phyloP scores from a whole-genome alignment of 2,888 invertebrate species.

The Cinara cedri region DNA sequence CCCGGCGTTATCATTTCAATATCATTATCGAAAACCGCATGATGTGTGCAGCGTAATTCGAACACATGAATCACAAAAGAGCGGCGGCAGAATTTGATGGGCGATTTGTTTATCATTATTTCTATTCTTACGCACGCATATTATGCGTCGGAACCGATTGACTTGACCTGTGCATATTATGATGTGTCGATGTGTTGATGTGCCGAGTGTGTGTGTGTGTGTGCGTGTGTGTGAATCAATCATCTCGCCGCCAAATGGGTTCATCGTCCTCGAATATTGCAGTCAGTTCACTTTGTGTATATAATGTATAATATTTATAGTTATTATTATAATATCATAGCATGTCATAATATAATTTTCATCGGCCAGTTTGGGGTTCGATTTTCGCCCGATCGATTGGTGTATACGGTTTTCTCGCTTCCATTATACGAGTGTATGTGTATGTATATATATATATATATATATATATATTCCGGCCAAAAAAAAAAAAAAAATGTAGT shows the following conservation, averaged over 20 bases:
- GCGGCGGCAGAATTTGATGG: neutral
- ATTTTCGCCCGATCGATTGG: slow-evolving; percentile 8
- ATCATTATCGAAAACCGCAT: slow-evolving; percentile 46
- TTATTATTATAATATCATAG: slow-evolving; percentile 5
- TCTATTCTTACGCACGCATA: slow-evolving; percentile 7
- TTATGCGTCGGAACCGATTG: slow-evolving; percentile 35
- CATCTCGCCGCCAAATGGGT: slow-evolving; percentile 43
- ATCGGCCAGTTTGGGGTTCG: neutral
- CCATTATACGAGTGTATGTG: neutral
- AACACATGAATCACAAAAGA: slow-evolving; percentile 32
- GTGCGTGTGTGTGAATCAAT: slow-evolving; percentile 47
- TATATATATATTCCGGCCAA: no score
- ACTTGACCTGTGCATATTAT: slow-evolving; percentile 22
- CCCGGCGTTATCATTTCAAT: slow-evolving; percentile 19
- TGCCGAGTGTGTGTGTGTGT: neutral
- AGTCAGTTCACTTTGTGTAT: slow-evolving; percentile 14
- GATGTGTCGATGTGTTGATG: neutral
- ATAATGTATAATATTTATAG: no score
- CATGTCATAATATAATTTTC: slow-evolving; percentile 36
- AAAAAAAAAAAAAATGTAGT: no score
- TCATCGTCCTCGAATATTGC: slow-evolving; percentile 49
- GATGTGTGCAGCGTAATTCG: slow-evolving; percentile 36
- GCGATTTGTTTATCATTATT: slow-evolving; percentile 36
- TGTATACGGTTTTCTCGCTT: slow-evolving; percentile 1
- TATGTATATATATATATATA: no score